Evolutionary conservation across 2,113 vertebrate genomes (phyloP).

Genomic region (Actenoides lindsayi): DNA sequence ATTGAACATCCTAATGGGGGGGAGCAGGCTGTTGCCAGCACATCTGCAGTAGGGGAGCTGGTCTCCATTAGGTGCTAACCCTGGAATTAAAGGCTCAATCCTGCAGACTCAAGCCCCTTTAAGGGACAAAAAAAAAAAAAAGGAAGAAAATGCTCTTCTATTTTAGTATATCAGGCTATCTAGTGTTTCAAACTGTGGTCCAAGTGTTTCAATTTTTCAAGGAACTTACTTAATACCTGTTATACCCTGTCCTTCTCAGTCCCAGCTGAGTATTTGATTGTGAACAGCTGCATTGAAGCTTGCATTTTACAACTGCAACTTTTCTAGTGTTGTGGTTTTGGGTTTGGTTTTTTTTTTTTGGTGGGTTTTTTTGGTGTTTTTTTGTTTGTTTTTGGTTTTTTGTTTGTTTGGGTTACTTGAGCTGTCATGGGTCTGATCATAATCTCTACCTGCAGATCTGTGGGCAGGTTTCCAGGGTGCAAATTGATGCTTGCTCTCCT

Average conservation of each 20-base stretch:
- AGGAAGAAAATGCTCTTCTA: fast-evolving
- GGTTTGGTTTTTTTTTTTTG: no score
- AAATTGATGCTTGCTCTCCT: background rate
- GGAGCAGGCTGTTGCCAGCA: background rate
- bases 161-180: background rate
- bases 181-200: background rate
- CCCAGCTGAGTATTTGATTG: background rate
- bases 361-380: no score
- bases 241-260: background rate
- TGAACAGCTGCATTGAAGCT: background rate
- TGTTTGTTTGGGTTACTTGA: background rate
- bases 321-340: no score
- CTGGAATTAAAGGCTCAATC: background rate
- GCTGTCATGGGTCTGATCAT: background rate
- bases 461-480: background rate
- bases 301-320: background rate
- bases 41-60: background rate
- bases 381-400: no score
- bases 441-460: fast-evolving
- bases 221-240: background rate
- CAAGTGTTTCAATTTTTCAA: background rate
- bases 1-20: background rate
- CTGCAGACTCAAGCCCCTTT: background rate
- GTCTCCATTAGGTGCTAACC: fast-evolving
- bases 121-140: background rate